Percentiles rank a stretch among this genome's conserved stretches.
These are phyloP conservation scores for Leptocoma aspasia DNA, from an alignment of 2,113 vertebrate species.

Conservation along the genomic window DNA sequence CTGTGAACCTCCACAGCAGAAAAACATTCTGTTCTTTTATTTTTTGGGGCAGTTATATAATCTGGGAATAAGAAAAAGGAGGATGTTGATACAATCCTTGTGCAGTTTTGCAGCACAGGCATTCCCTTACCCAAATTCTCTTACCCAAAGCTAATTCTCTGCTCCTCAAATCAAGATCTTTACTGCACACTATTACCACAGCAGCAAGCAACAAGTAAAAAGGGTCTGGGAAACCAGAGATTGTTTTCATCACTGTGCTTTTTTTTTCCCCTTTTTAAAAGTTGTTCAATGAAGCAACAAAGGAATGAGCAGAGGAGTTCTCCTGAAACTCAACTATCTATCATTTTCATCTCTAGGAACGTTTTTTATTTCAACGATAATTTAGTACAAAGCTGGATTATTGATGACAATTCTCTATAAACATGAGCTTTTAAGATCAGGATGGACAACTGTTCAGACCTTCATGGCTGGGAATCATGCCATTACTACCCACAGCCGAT, in stretches of 20 bases:
- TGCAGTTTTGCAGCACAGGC: neutral
- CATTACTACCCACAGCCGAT: constrained; percentile 75
- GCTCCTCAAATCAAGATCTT: neutral
- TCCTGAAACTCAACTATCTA: neutral
- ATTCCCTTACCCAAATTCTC: neutral
- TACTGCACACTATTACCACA: neutral
- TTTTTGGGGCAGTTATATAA: neutral
- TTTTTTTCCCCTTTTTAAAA: neutral
- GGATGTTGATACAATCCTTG: neutral
- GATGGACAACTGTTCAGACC: constrained; percentile 78
- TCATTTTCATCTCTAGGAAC: neutral
- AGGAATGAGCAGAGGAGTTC: neutral
- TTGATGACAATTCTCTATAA: constrained; percentile 68
- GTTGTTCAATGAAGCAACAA: neutral
- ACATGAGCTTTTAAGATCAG: constrained; percentile 66
- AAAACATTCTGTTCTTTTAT: neutral
- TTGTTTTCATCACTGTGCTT: neutral
- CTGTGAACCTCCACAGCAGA: neutral
- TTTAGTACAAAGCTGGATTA: constrained; percentile 45
- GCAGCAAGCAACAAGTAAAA: neutral
- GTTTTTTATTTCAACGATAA: constrained; percentile 55
- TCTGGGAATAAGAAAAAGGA: neutral
- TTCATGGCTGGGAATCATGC: constrained; percentile 77
- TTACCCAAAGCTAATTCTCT: neutral
- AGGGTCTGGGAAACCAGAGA: neutral